These are phyloP conservation scores for Fragariocoptes setiger DNA, from an alignment of 1,140 invertebrate genomes.

Conservation along the genomic window DNA sequence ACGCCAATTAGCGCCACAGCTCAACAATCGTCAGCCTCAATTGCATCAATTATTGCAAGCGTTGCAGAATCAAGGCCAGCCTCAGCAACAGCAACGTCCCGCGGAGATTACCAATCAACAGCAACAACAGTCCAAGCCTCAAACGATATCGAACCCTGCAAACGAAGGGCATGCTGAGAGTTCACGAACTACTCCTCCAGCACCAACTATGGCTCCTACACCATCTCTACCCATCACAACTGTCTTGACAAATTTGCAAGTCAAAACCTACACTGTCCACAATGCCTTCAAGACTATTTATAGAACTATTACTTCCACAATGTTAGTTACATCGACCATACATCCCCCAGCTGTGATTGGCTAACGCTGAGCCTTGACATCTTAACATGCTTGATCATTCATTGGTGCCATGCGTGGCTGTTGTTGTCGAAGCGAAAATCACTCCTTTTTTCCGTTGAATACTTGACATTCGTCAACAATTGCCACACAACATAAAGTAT, in stretches of 20 bases:
- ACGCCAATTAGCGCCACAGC: not conserved
- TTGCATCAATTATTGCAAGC: not conserved
- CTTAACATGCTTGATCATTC: no score
- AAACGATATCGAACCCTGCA: not conserved
- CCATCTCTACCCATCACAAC: conserved; percentile 12
- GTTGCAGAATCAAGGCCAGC: no score
- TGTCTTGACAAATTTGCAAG: conserved; percentile 10
- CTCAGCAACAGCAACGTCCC: not conserved
- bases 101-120: no score
- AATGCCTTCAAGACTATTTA: conserved; percentile 14
- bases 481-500: no score
- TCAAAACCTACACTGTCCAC: conserved; percentile 13
- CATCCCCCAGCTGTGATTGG: no score
- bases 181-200: not conserved
- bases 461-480: no score
- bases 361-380: no score
- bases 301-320: conserved; percentile 13
- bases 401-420: no score
- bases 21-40: not conserved
- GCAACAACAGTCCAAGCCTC: not conserved
- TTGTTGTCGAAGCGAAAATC: no score
- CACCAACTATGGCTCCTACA: not conserved
- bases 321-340: conserved; percentile 11
- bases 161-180: not conserved
- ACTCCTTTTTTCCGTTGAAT: no score